Conservation (phyloP, 1,140 invertebrate genomes). For the Oedothorax gibbosus region DNA sequence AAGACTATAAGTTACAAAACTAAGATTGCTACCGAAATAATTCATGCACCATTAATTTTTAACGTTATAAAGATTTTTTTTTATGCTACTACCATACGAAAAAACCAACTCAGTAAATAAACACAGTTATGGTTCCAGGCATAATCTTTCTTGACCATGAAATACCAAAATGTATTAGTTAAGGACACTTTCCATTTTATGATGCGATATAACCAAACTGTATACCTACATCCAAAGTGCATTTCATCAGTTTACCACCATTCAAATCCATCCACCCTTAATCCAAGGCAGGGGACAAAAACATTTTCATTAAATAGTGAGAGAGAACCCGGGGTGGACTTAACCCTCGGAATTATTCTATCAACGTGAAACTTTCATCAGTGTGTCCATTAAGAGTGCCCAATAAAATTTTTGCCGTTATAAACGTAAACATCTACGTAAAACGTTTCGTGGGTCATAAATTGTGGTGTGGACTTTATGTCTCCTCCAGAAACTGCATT, state of each 20-base stretch:
- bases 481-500: conserved; percentile 10
- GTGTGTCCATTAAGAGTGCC: conserved; percentile 37
- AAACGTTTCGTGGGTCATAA: conserved; percentile 58
- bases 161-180: too few species aligned
- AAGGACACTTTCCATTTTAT: too few species aligned
- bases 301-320: conserved; percentile 25
- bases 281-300: conserved; percentile 4
- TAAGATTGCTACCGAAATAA: too few species aligned
- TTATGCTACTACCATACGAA: too few species aligned
- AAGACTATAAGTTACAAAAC: too few species aligned
- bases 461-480: conserved; percentile 40
- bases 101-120: too few species aligned
- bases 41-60: too few species aligned
- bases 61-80: too few species aligned
- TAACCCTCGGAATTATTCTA: conserved; percentile 38
- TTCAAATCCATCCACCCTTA: conserved; percentile 9
- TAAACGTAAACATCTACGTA: conserved; percentile 61
- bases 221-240: too few species aligned
- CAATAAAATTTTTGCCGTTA: conserved; percentile 60
- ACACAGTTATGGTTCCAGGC: too few species aligned
- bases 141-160: too few species aligned
- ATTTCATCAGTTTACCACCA: neutral
- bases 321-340: neutral
- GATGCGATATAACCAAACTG: too few species aligned
- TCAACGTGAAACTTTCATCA: conserved; percentile 58